A percentile compares a stretch with the other conserved stretches of the same genome.
Evolutionary conservation across 2,888 invertebrate genomes (phyloP).

Genomic region (Cynaeus angustus): DNA sequence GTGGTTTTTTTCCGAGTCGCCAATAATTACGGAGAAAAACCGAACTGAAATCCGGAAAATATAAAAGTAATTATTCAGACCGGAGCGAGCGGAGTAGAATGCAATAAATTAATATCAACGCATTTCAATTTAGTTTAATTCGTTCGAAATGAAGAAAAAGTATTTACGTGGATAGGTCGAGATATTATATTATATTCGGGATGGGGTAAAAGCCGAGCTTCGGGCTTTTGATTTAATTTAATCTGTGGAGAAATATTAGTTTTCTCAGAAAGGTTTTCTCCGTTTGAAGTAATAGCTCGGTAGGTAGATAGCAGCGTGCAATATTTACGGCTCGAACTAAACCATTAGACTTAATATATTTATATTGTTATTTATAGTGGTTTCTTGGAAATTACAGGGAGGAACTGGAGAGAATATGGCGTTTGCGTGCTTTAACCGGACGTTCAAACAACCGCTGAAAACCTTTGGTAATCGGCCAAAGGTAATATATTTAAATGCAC

Average conservation of each 20-base stretch:
- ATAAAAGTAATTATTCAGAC: constrained; percentile 60
- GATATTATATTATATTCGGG: constrained; percentile 69
- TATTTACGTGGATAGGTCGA: constrained; percentile 67
- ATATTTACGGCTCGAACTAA: constrained; percentile 68
- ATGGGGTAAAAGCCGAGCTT: constrained; percentile 63
- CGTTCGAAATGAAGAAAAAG: constrained; percentile 70
- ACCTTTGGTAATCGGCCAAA: constrained; percentile 56
- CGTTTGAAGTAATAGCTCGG: constrained; percentile 64
- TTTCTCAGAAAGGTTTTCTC: constrained; percentile 66
- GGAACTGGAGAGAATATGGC: constrained; percentile 58
- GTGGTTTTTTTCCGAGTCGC: constrained; percentile 19
- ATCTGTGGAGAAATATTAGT: constrained; percentile 71
- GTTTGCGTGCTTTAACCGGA: constrained; percentile 60
- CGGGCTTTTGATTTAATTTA: constrained; percentile 72
- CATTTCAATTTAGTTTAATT: constrained; percentile 72
- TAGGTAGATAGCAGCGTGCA: constrained; percentile 57
- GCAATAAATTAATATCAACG: constrained; percentile 70
- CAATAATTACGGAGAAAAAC: constrained; percentile 21
- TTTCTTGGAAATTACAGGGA: constrained; percentile 66
- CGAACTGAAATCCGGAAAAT: constrained; percentile 28
- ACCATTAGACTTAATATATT: constrained; percentile 70
- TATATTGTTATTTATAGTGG: constrained; percentile 69
- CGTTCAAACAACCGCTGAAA: constrained; percentile 52
- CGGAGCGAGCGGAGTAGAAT: constrained; percentile 54
- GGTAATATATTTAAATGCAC: constrained; percentile 38